phyloP scores from a whole-genome alignment of 2,888 invertebrate species.

The Acanthosepion lycidas region DNA sequence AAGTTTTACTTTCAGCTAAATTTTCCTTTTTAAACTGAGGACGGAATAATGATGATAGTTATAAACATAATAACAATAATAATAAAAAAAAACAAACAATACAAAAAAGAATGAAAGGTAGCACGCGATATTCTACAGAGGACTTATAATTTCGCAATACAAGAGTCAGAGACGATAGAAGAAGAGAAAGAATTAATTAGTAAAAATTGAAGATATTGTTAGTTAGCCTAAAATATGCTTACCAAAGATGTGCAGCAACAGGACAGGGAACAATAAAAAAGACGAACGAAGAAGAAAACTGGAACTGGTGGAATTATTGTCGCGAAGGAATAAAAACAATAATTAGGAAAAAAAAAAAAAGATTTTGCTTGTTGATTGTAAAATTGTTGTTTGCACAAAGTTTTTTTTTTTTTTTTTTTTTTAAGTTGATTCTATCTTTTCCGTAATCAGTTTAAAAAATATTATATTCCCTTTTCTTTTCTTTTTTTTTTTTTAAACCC shows the following conservation, averaged over 20 bases:
- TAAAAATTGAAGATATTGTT: background rate
- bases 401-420: no score
- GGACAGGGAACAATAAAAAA: background rate
- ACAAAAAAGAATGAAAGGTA: background rate
- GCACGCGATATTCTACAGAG: background rate
- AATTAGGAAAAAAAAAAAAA: background rate
- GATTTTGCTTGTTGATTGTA: background rate
- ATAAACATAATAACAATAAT: no score
- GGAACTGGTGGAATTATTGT: background rate
- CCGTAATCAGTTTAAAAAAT: background rate
- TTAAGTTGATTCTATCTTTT: no score
- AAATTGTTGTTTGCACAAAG: background rate
- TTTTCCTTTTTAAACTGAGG: no score
- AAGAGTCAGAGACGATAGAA: background rate
- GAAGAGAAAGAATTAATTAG: background rate
- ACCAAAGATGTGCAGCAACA: background rate
- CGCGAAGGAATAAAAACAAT: background rate
- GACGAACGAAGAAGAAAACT: background rate
- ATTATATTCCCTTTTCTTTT: background rate
- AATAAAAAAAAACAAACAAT: background rate
- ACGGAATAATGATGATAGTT: background rate
- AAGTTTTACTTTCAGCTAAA: no score
- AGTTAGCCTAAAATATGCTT: conserved; percentile 18
- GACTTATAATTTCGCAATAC: background rate
- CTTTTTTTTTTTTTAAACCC: background rate